Base-by-base conservation (phyloP, 35 echinoderm and acorn worm genomes). In the Chiridota heheva region DNA sequence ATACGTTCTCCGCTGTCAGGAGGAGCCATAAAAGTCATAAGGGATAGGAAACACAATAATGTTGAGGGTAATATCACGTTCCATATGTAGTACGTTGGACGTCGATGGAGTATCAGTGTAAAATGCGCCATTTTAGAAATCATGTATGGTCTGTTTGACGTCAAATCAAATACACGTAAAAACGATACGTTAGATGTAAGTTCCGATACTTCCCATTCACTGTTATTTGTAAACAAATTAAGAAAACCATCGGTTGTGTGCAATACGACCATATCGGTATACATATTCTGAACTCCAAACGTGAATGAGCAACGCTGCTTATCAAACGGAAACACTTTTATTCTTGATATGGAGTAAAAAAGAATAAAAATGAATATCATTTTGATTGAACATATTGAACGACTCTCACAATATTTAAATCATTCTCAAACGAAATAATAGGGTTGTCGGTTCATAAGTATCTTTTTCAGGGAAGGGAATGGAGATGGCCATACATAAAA, bases 1-100 rank as follows among this genome's bases (percentile, higher is more conserved):
- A 78, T 78, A 15, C 49, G 55, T 60, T 78, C 74, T 12, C 74
- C 74, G 27, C 74, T 78, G 48, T 78, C 74, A 10, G 74, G 51
- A 25, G 74, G 74, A 45, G 45, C 41, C 20, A 44, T 26, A 44
- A 75, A 75, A 2, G 71, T 55, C 1, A n/a, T 3, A 22, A 75
- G 49, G 3, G 71, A 18, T 37, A 75, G 6, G 10, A 75, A 5
- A 53, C 40, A 75, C 44, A 75, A 22, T 24, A 75, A 5, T 10
- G 71, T 75, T 0, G 71, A 47, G 16, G 71, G 71, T 24, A 75
- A 4, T n/a, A 44, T 28, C 4, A 75, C 18, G 36, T 5, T 41
- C 42, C 4, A 0, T 0, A 75, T 75, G 71, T 75, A 75, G 39
- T 39, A 40, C n/a, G 5, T 36, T 36, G 65, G 2, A 20, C 40